These are phyloP conservation scores for Epinephelus moara DNA, from an alignment of 2,113 vertebrate species.

Conservation along the genomic window DNA sequence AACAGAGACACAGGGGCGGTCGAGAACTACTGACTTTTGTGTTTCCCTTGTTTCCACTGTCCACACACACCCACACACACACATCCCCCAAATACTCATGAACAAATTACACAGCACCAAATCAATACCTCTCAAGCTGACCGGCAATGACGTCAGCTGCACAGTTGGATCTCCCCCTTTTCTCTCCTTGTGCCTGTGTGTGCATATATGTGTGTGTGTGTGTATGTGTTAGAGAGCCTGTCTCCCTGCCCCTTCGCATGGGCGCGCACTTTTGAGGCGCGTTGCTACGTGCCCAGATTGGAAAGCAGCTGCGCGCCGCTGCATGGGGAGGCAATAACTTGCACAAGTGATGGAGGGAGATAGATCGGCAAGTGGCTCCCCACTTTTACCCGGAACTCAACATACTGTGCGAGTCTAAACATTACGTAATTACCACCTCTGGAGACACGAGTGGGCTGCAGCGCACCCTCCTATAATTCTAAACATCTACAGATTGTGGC, in stretches of 20 bases:
- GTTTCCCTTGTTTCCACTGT: neutral
- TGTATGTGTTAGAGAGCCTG: neutral
- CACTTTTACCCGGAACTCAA: neutral
- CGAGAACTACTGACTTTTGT: neutral
- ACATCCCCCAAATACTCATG: constrained; percentile 1
- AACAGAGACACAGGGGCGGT: no score
- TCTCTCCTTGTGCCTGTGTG: neutral
- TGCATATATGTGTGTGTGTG: neutral
- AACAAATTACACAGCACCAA: constrained; percentile 29
- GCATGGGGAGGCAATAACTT: constrained; percentile 42
- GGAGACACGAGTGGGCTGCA: constrained; percentile 5
- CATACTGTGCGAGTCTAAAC: constrained; percentile 14
- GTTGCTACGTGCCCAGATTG: constrained; percentile 74
- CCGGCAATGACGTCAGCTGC: constrained; percentile 54
- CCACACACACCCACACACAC: neutral
- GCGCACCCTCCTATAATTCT: neutral
- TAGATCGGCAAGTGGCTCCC: neutral
- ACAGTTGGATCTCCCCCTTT: constrained; percentile 22
- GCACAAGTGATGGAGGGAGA: constrained; percentile 34
- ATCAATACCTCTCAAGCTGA: constrained; percentile 56
- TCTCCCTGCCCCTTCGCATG: constrained; percentile 23
- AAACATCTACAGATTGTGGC: neutral
- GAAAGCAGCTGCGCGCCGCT: constrained; percentile 59
- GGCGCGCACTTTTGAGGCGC: constrained; percentile 47
- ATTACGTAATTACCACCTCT: constrained; percentile 44